These are phyloP conservation scores for Drosophila nannoptera DNA, from an alignment of 1,140 invertebrate species.

Conservation along the genomic window DNA sequence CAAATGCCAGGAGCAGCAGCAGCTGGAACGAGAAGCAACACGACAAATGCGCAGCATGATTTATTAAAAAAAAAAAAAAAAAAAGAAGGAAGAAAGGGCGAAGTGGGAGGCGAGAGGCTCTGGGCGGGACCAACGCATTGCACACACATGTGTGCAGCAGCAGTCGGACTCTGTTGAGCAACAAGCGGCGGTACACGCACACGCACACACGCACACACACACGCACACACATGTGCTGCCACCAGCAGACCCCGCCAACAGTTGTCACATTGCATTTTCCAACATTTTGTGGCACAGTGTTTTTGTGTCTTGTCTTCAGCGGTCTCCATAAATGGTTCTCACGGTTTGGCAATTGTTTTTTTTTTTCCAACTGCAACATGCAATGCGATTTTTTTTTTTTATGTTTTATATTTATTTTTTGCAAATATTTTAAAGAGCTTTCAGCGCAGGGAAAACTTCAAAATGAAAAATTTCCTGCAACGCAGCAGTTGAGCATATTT, in stretches of 20 bases:
- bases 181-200: conserved; percentile 34
- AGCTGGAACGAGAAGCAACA: conserved; percentile 36
- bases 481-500: conserved; percentile 28
- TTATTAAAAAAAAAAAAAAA: conserved; percentile 43
- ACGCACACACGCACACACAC: conserved; percentile 36
- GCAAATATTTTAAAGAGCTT: conserved; percentile 15
- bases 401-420: conserved; percentile 7
- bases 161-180: conserved; percentile 23
- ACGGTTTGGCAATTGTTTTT: conserved; percentile 62
- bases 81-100: conserved; percentile 14
- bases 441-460: conserved; percentile 14
- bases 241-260: not conserved
- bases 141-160: conserved; percentile 60
- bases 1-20: conserved; percentile 41
- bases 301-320: conserved; percentile 59
- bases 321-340: conserved; percentile 72
- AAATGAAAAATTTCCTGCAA: conserved; percentile 33
- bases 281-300: conserved; percentile 66
- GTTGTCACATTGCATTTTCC: conserved; percentile 69
- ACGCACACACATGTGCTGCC: conserved; percentile 21
- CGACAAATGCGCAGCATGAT: conserved; percentile 70
- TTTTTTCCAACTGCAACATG: conserved; percentile 7
- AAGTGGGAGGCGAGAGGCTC: not conserved
- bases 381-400: conserved; percentile 45
- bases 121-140: conserved; percentile 34